Evolutionary conservation across 2,888 invertebrate genomes (phyloP).

Genomic region (Petrophora chlorosata): DNA sequence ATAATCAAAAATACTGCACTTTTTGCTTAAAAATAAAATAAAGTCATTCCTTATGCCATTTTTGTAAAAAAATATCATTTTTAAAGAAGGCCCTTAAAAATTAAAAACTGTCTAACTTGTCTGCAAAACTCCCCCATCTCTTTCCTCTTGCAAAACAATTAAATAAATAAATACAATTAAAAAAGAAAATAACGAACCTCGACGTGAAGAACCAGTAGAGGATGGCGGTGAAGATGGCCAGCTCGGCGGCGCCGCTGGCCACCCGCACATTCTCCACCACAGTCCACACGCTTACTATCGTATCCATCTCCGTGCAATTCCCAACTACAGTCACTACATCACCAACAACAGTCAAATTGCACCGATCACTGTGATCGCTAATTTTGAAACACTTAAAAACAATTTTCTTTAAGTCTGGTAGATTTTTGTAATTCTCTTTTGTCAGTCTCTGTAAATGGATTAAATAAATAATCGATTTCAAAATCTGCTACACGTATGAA

Average conservation of each 20-base stretch:
- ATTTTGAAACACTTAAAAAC: slow-evolving; percentile 51
- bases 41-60: too few species aligned
- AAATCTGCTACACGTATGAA: slow-evolving; percentile 36
- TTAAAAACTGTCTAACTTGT: too few species aligned
- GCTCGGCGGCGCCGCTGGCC: slow-evolving; percentile 84
- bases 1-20: too few species aligned
- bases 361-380: slow-evolving; percentile 55
- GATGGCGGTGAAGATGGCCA: slow-evolving; percentile 84
- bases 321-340: slow-evolving; percentile 63
- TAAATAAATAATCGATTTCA: slow-evolving; percentile 29
- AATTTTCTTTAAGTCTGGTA: too few species aligned
- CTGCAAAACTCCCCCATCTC: too few species aligned
- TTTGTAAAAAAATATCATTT: too few species aligned
- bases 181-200: slow-evolving; percentile 68
- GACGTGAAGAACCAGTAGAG: slow-evolving; percentile 86
- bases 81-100: too few species aligned
- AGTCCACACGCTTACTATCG: slow-evolving; percentile 76
- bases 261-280: slow-evolving; percentile 77
- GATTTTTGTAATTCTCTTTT: too few species aligned
- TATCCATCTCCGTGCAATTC: slow-evolving; percentile 67
- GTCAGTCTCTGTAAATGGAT: slow-evolving; percentile 32
- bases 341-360: slow-evolving; percentile 61
- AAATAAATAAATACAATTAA: neutral
- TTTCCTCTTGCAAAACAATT: too few species aligned
- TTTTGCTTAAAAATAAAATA: too few species aligned